phyloP scores from a whole-genome alignment of 1,140 invertebrate species.

The Diorhabda carinulata region DNA sequence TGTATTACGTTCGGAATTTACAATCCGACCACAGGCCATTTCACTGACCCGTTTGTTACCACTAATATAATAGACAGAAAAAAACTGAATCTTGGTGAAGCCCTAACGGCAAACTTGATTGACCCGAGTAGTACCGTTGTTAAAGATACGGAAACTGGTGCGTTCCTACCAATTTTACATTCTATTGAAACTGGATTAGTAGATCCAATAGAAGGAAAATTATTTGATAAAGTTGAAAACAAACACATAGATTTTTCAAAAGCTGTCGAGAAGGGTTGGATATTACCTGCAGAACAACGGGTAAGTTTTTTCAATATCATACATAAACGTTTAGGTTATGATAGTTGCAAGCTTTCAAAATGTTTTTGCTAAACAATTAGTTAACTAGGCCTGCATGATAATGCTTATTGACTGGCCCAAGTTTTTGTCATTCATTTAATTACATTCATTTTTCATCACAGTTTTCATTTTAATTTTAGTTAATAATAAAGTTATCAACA shows the following conservation, averaged over 20 bases:
- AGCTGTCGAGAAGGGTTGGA: slow-evolving; percentile 80
- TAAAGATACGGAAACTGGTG: slow-evolving; percentile 71
- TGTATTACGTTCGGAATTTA: slow-evolving; percentile 79
- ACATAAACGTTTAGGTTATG: not conserved
- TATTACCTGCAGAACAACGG: slow-evolving; percentile 85
- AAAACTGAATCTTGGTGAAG: slow-evolving; percentile 70
- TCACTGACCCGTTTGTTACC: slow-evolving; percentile 74
- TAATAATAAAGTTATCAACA: no score
- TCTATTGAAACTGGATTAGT: slow-evolving; percentile 72
- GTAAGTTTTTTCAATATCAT: slow-evolving; percentile 62
- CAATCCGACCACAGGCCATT: slow-evolving; percentile 70
- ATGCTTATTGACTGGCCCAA: slow-evolving; percentile 2
- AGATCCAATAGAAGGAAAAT: slow-evolving; percentile 68
- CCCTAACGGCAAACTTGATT: slow-evolving; percentile 72
- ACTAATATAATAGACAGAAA: slow-evolving; percentile 63
- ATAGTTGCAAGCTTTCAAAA: slow-evolving; percentile 11
- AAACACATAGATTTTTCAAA: slow-evolving; percentile 76
- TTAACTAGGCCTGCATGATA: not conserved
- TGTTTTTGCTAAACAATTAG: slow-evolving; percentile 1
- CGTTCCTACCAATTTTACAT: slow-evolving; percentile 71
- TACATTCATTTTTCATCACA: not conserved
- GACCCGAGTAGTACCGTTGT: slow-evolving; percentile 81
- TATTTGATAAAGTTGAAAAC: slow-evolving; percentile 61
- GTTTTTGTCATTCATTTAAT: not conserved
- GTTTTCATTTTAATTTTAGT: no score